phyloP scores from a whole-genome alignment of 2,888 invertebrate genomes.

The Leptinotarsa peninsularis region DNA sequence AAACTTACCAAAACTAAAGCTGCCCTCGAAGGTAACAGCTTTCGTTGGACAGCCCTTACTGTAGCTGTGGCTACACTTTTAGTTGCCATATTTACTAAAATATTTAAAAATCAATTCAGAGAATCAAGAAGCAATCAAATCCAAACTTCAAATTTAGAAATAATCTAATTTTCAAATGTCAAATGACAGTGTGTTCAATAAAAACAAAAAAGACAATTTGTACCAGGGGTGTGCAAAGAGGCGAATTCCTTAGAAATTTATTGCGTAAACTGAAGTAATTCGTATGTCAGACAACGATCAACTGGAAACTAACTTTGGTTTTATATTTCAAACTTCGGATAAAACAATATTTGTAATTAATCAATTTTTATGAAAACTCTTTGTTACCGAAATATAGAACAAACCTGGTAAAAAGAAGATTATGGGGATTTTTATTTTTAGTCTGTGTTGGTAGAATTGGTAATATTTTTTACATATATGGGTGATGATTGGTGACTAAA shows the following conservation, averaged over 20 bases:
- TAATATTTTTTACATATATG: conserved; percentile 3
- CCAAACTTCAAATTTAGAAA: background rate
- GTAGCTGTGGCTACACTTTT: conserved; percentile 88
- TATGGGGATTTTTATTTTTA: background rate
- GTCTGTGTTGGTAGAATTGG: background rate
- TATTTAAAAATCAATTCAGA: conserved; percentile 3
- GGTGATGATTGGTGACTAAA: conserved; percentile 19
- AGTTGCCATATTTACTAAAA: conserved; percentile 73
- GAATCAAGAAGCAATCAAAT: background rate
- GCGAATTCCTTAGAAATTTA: background rate
- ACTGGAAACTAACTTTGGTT: background rate
- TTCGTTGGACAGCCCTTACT: conserved; percentile 87
- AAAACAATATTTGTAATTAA: background rate
- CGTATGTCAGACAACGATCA: no score
- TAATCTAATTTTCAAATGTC: background rate
- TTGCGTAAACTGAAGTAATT: no score
- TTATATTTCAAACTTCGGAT: background rate
- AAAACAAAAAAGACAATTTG: background rate
- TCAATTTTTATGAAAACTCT: background rate
- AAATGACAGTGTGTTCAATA: background rate
- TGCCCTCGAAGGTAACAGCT: conserved; percentile 83
- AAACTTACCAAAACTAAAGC: conserved; percentile 77
- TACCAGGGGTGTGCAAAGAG: background rate
- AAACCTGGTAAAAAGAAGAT: background rate
- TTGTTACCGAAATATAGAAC: background rate